Conservation (phyloP, 2,113 vertebrate genomes). For the Dascyllus trimaculatus region DNA sequence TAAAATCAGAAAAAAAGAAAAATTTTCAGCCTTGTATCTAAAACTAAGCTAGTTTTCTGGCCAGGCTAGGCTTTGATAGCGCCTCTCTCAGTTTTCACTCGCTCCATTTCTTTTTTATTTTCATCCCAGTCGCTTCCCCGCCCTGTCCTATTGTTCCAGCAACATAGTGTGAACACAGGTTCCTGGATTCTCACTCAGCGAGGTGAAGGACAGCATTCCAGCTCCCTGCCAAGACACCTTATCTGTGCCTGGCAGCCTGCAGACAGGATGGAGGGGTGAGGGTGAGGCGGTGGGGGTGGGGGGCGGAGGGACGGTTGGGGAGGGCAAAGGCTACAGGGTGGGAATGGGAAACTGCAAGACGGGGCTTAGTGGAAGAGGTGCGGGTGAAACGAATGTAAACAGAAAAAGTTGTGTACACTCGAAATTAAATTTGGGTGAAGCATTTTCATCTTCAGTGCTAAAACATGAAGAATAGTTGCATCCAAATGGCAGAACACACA, state of each 20-base stretch:
- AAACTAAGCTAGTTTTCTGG: slow-evolving; percentile 4
- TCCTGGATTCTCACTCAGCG: slow-evolving; percentile 79
- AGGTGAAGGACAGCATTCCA: slow-evolving; percentile 75
- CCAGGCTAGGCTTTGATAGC: slow-evolving; percentile 33
- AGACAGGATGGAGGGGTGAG: slow-evolving; percentile 76
- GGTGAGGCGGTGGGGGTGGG: neutral
- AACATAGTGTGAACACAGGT: slow-evolving; percentile 66
- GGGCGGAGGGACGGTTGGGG: neutral
- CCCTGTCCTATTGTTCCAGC: slow-evolving; percentile 76
- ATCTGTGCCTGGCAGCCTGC: slow-evolving; percentile 81
- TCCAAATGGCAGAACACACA: neutral
- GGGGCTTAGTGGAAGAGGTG: slow-evolving; percentile 23
- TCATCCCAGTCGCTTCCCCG: slow-evolving; percentile 55
- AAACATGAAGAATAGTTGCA: slow-evolving; percentile 1
- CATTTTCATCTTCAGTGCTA: neutral
- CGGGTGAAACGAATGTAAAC: neutral
- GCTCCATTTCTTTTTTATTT: slow-evolving; percentile 19
- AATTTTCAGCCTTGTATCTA: neutral
- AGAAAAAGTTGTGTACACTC: neutral
- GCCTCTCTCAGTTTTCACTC: slow-evolving; percentile 36
- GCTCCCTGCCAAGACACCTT: slow-evolving; percentile 80
- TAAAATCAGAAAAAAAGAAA: neutral
- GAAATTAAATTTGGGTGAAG: neutral
- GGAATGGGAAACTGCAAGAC: slow-evolving; percentile 36
- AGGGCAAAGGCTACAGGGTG: slow-evolving; percentile 63